Evolutionary conservation across 2,797 vertebrate species (phyloP).

Genomic region (Siniperca scherzeri): DNA sequence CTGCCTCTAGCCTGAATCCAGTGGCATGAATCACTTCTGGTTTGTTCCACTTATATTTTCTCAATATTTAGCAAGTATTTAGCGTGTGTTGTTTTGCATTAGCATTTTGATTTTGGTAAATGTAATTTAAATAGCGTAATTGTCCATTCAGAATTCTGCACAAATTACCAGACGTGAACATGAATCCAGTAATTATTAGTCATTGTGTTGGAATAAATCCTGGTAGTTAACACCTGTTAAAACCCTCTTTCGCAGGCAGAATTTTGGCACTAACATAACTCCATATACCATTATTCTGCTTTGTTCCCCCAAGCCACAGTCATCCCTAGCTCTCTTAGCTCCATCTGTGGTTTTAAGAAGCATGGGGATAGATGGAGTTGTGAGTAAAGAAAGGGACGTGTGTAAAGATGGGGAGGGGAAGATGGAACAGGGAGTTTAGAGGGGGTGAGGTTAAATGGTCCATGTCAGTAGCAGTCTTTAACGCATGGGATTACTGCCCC

Average conservation of each 20-base stretch:
- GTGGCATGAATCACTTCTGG: neutral
- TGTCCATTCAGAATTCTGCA: neutral
- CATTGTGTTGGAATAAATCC: neutral
- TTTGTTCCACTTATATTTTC: neutral
- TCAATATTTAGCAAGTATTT: no score
- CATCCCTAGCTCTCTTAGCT: neutral
- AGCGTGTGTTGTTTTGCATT: neutral
- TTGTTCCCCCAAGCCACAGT: neutral
- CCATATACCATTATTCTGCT: neutral
- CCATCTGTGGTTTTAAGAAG: conserved; percentile 31
- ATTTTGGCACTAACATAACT: neutral
- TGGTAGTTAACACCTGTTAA: neutral
- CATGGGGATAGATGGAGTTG: conserved; percentile 54
- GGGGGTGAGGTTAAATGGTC: conserved; percentile 79
- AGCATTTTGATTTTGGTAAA: neutral
- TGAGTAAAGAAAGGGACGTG: conserved; percentile 50
- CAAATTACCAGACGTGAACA: neutral
- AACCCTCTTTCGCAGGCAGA: conserved; percentile 12
- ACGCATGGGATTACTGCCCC: conserved; percentile 80
- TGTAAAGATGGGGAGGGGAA: conserved; percentile 46
- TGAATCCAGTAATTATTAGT: conserved; percentile 5
- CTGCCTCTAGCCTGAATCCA: neutral
- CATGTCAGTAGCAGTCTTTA: conserved; percentile 79
- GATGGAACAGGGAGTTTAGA: conserved; percentile 61
- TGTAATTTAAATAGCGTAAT: conserved; percentile 1